Conservation (phyloP, 1,140 invertebrate species). For the Anastatus disparis region DNA sequence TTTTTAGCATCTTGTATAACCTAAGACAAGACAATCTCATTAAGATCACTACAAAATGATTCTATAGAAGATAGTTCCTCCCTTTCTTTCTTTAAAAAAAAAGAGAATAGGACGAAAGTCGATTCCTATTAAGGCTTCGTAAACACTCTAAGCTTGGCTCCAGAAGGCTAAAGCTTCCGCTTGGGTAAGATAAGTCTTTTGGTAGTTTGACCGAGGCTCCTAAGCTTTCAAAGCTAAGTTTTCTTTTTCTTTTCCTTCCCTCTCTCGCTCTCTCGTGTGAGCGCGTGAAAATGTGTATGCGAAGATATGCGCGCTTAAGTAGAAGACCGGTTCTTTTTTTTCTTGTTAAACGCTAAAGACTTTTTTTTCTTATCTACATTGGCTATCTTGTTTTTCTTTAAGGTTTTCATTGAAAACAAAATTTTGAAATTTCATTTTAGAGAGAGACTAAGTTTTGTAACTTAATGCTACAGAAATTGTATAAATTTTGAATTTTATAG, state of each 20-base stretch:
- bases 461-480: no score
- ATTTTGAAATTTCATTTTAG: no score
- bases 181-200: constrained; percentile 14
- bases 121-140: constrained; percentile 32
- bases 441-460: no score
- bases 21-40: constrained; percentile 35
- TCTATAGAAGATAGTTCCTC: constrained; percentile 9
- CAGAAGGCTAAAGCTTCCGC: not conserved
- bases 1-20: constrained; percentile 18
- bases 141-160: not conserved
- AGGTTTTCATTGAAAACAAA: no score
- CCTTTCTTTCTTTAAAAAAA: no score
- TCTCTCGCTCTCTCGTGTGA: not conserved
- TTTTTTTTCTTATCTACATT: no score
- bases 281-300: no score
- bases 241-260: constrained; percentile 3
- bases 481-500: no score
- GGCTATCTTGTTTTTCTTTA: no score
- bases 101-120: constrained; percentile 16
- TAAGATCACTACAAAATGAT: constrained; percentile 32
- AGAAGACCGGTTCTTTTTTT: no score
- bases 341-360: no score
- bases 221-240: not conserved
- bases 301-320: no score
- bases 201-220: not conserved